phyloP scores from a whole-genome alignment of 2,797 vertebrate species.

The Orestias chungarensis region DNA sequence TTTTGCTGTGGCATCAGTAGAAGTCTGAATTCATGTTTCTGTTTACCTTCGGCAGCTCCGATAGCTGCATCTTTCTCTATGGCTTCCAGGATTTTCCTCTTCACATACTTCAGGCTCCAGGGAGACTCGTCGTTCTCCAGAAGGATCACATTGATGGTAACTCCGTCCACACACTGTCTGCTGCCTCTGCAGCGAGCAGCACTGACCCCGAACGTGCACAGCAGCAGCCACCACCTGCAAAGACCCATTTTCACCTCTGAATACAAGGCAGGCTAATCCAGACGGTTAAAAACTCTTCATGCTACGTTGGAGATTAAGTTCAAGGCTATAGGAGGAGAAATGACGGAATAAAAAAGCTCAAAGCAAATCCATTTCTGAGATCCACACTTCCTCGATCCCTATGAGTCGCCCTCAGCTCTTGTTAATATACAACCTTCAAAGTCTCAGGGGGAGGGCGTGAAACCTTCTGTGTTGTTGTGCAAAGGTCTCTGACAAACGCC shows the following conservation, averaged over 20 bases:
- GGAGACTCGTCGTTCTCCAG: slow-evolving; percentile 83
- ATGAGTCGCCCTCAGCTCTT: slow-evolving; percentile 34
- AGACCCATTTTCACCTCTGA: slow-evolving; percentile 40
- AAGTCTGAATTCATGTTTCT: neutral
- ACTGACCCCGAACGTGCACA: slow-evolving; percentile 41
- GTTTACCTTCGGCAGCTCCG: slow-evolving; percentile 59
- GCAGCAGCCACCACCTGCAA: slow-evolving; percentile 32
- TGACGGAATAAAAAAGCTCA: too few species aligned
- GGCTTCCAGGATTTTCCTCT: slow-evolving; percentile 73
- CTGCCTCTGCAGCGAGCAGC: neutral
- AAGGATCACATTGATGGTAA: slow-evolving; percentile 87
- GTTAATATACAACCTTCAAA: slow-evolving; percentile 80
- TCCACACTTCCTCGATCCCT: slow-evolving; percentile 14
- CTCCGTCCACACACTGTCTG: slow-evolving; percentile 51
- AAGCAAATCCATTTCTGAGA: neutral
- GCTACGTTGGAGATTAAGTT: neutral
- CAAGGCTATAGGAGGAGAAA: too few species aligned
- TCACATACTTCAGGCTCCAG: slow-evolving; percentile 75
- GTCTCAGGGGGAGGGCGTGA: slow-evolving; percentile 43
- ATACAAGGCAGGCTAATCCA: neutral
- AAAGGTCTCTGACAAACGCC: slow-evolving; percentile 38
- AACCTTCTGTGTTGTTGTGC: slow-evolving; percentile 33
- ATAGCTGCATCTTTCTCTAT: slow-evolving; percentile 59
- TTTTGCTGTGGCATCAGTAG: neutral
- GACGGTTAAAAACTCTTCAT: slow-evolving; percentile 19